phyloP scores from a whole-genome alignment of 2,888 invertebrate species.

The Drosophila antonietae region DNA sequence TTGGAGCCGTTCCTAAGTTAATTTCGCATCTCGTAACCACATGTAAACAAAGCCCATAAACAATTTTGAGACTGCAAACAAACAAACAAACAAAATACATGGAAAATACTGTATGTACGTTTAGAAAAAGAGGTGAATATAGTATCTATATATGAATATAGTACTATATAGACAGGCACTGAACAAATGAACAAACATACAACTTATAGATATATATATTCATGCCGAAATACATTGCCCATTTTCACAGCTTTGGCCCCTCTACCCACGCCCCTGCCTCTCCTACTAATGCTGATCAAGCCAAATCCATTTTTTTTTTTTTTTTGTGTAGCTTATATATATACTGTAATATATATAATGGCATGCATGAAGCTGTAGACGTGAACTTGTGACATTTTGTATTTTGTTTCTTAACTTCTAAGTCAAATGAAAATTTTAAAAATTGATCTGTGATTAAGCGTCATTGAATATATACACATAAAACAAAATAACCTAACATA shows the following conservation, averaged over 20 bases:
- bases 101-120: slow-evolving; percentile 34
- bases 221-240: slow-evolving; percentile 11
- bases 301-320: slow-evolving; percentile 53
- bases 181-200: slow-evolving; percentile 46
- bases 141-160: slow-evolving; percentile 25
- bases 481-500: slow-evolving; percentile 36
- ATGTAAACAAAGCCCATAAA: slow-evolving; percentile 63
- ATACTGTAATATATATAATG: slow-evolving; percentile 9
- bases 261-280: not conserved
- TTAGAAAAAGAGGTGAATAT: slow-evolving; percentile 20
- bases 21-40: slow-evolving; percentile 27
- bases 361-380: slow-evolving; percentile 27
- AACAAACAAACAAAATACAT: slow-evolving; percentile 41
- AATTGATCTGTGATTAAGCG: slow-evolving; percentile 78
- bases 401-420: slow-evolving; percentile 75
- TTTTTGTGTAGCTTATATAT: slow-evolving; percentile 43
- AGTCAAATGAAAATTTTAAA: slow-evolving; percentile 76
- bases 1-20: slow-evolving; percentile 18
- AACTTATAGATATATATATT: slow-evolving; percentile 15
- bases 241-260: slow-evolving; percentile 17
- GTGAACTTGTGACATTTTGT: slow-evolving; percentile 56
- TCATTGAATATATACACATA: slow-evolving; percentile 68
- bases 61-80: slow-evolving; percentile 79
- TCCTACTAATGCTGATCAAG: slow-evolving; percentile 49
- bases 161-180: slow-evolving; percentile 36